Percentiles rank a stretch among this genome's conserved stretches.
Conservation (phyloP, 2,888 invertebrate species). For the Orthosia gothica region DNA sequence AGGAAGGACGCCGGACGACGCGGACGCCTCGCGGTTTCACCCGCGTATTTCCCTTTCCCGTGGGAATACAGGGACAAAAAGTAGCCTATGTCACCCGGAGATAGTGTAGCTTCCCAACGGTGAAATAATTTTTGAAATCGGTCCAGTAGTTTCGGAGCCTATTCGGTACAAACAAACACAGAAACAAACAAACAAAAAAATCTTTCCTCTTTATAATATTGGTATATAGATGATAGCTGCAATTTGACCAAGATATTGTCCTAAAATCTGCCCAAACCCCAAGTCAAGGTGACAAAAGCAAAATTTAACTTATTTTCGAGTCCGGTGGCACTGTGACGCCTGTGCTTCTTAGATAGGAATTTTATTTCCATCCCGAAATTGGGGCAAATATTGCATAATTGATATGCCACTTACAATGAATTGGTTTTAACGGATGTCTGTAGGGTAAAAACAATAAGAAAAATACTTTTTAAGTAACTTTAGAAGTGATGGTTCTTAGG, state of each 20-base stretch:
- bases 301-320: constrained; percentile 17
- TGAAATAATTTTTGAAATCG: no score
- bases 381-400: neutral
- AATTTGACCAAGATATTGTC: constrained; percentile 8
- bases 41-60: no score
- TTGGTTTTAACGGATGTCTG: neutral
- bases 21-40: no score
- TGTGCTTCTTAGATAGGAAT: neutral
- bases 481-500: no score
- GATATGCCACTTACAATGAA: neutral
- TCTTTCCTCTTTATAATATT: neutral
- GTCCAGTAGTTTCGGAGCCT: no score
- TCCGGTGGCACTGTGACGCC: neutral
- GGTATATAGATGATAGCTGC: neutral
- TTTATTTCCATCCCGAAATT: constrained; percentile 28
- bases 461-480: neutral
- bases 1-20: no score
- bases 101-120: no score
- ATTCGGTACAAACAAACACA: no score
- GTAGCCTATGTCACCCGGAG: no score
- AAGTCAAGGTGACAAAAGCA: no score
- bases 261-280: neutral
- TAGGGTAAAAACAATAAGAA: neutral
- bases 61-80: no score
- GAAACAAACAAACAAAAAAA: no score